Evolutionary conservation across 2,797 vertebrate genomes (phyloP), one percentile per base, ranked within the genome.

Genomic region (Typhlichthys eigenmanni): DNA sequence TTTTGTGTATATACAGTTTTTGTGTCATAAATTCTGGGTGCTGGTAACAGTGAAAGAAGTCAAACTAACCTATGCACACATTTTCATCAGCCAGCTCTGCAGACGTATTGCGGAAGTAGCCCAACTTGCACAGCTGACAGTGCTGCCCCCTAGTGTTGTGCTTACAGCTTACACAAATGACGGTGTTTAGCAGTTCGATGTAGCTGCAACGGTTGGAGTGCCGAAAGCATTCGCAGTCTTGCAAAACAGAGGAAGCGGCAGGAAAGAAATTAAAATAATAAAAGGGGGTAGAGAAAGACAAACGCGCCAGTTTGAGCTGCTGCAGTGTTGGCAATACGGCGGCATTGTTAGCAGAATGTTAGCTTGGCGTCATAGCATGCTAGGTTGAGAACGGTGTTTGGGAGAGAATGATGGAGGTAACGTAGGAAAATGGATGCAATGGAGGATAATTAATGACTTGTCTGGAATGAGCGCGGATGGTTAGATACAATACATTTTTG

Each of bases 131-230:
- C 85, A 95, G 94, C 90, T 99, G 95, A 92, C 98, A 99, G 95
- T 98, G 96, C 92, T 97, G 96, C 91, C 98, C 98, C 93, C 96
- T 96, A 95, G 98, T 99, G 96, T 99, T 98, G 98, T 99, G 97
- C 92, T 96, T 99, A 96, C 98, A 99, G 96, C 96, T 96, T 94
- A 99, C 96, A 92, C 98, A 99, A 95, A 98, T 96, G 94, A 97
- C 95, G 88, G 94, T 94, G 91, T 96, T 96, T 92, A 99, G 94
- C 94, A 98, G 92, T 93, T 98, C 95, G 94, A 99, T 96, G 95
- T 97, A 98, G 96, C 96, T 99, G 96, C 98, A 99, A 88, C 96
- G 97, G 92, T 95, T 97, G 95, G 97, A 97, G 95, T 99, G 97
- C 93, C 96, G 92, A 93, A 95, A 96, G 95, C 98, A 99, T 95